Percentiles rank a stretch among this genome's conserved stretches.
Evolutionary conservation across 2,888 invertebrate species (phyloP).

Genomic region (Cataglyphis rosenhaueri): DNA sequence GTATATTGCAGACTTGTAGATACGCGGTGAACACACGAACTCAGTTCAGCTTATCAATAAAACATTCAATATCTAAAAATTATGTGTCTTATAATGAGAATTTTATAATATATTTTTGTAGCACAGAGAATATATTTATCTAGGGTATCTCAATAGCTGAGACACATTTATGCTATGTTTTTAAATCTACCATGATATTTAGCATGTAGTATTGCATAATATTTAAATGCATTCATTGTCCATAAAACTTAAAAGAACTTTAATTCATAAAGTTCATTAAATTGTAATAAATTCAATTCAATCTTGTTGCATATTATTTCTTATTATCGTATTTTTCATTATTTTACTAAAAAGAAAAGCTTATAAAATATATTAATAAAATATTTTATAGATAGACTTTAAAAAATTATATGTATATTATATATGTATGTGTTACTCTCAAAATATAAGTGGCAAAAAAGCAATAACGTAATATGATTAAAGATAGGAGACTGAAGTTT

Average conservation of each 20-base stretch:
- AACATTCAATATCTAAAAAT: neutral
- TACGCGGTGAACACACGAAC: too few relatives aligned
- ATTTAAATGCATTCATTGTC: neutral
- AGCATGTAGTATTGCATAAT: neutral
- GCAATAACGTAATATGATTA: neutral
- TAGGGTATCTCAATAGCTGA: constrained; percentile 1
- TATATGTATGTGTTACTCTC: too few relatives aligned
- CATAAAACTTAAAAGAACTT: neutral
- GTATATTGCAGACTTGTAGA: too few relatives aligned
- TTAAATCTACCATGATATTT: neutral
- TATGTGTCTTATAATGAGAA: neutral
- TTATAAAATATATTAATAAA: neutral
- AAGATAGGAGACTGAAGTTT: neutral
- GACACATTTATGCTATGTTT: neutral
- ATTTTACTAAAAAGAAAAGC: neutral
- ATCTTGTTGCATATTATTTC: too few relatives aligned
- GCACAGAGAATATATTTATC: neutral
- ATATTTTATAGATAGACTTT: neutral
- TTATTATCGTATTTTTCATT: neutral
- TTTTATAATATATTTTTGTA: neutral
- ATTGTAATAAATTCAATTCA: neutral
- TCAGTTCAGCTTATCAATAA: neutral
- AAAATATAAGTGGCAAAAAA: neutral
- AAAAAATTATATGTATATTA: neutral
- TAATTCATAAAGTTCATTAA: neutral